Base-by-base conservation (phyloP, 2,888 invertebrate species). In the Campopleginae sp. region DNA sequence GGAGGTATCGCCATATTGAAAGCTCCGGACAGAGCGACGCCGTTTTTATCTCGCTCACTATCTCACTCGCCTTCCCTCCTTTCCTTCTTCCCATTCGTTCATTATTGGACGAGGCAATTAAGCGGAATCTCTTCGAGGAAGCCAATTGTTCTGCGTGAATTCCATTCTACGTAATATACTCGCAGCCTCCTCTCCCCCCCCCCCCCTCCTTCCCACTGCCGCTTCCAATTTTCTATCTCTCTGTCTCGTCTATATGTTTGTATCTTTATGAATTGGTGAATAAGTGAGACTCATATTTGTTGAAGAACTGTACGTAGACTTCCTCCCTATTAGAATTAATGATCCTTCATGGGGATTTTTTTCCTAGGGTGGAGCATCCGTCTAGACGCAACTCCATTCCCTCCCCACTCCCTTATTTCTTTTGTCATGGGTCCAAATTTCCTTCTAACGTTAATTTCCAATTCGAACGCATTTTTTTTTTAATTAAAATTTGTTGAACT, bases 101-200 rank as follows among this genome's bases (percentile, higher is more conserved):
- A 87, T 87, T 87, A 87, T 87, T 86, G 85, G 87, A 75, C 84
- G 76, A 72, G 85, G 86, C 86, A 87, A 88, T 88, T 86, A 88
- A 87, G 82, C 85, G 85, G 70, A 86, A 87, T 88, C 84, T 83
- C 88, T 68, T 75, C 82, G 78, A 74, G 81, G 79, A 70, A 82
- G 80, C 75, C 78, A 87, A 87, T 87, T 87, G 84, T 87, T 86
- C 82, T 80, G 82, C 86, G 84, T 86, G 87, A 80, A 86, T 86
- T 86, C 79, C 82, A 80, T 80, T 80, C 80, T 80, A 27, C 58
- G 58, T 58, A 27, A 58, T 58, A 27, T 58, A 58, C 27, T 27
- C 14, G 27, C 27, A 27, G 27, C 58, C 27, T 27, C 27, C 58
- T 58, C 14, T 27, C 2, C 54, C 23, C 48, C 19, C n/a, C 17